A percentile compares a stretch with the other conserved stretches of the same genome.
phyloP scores from a whole-genome alignment of 2,888 invertebrate genomes.

The Stenchaetothrips biformis region DNA sequence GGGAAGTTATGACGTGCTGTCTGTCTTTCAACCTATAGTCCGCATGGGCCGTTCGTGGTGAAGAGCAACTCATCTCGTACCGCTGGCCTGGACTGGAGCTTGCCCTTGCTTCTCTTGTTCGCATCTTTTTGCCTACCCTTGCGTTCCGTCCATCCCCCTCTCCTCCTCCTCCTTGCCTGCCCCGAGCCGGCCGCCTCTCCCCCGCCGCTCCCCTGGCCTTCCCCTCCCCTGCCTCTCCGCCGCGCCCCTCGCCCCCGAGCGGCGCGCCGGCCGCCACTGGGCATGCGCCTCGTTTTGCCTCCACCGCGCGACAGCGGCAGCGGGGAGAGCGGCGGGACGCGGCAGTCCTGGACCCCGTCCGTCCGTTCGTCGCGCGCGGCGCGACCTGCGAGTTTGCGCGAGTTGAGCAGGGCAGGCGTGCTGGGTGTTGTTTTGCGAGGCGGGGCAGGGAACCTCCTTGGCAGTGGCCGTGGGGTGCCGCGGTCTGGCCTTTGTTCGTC shows the following conservation, averaged over 20 bases:
- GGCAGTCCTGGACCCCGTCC: neutral
- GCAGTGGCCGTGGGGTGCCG: neutral
- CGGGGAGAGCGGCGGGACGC: neutral
- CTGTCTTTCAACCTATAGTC: no score
- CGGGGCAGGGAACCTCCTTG: neutral
- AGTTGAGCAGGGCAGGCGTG: neutral
- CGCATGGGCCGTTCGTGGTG: no score
- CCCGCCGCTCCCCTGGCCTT: neutral
- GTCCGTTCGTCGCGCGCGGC: neutral
- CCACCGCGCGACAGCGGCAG: neutral
- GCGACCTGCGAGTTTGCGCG: neutral
- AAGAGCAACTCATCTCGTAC: no score
- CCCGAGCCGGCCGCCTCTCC: neutral
- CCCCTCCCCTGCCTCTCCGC: neutral
- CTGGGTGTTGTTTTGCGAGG: neutral
- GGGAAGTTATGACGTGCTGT: no score
- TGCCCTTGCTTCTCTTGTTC: neutral
- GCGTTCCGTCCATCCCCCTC: neutral
- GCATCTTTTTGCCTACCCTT: neutral
- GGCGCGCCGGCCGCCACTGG: neutral
- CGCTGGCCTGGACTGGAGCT: neutral
- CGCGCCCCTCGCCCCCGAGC: neutral
- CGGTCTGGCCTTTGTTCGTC: neutral
- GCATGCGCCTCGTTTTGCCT: neutral
- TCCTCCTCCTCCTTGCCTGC: neutral